These are phyloP conservation scores for Drosophila silvestris DNA, from an alignment of 2,888 invertebrate species.

Conservation along the genomic window DNA sequence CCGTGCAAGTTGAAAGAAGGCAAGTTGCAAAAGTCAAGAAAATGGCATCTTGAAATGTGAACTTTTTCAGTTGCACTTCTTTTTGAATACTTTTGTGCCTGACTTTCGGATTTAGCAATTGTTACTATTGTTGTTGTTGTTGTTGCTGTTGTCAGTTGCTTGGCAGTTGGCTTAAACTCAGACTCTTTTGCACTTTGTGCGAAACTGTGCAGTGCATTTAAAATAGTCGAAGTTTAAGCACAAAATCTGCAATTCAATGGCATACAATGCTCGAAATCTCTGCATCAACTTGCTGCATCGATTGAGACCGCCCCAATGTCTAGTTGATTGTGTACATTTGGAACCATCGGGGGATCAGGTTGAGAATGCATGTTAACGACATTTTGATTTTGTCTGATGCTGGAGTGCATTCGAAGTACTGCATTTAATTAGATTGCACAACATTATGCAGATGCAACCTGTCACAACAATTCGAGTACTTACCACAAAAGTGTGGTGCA, in stretches of 20 bases:
- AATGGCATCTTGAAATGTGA: conserved; percentile 81
- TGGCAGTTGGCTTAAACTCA: conserved; percentile 38
- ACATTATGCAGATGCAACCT: conserved; percentile 42
- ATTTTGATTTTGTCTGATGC: conserved; percentile 48
- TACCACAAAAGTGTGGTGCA: conserved; percentile 37
- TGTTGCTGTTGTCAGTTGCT: conserved; percentile 2
- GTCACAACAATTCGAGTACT: conserved; percentile 38
- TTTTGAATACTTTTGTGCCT: conserved; percentile 77
- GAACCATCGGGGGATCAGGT: not conserved
- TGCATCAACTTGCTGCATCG: conserved; percentile 42
- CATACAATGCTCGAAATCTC: conserved; percentile 49
- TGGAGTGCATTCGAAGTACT: conserved; percentile 12
- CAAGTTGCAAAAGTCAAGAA: conserved; percentile 67
- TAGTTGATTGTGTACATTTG: conserved; percentile 50
- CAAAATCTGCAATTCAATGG: conserved; percentile 77
- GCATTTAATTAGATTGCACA: conserved; percentile 52
- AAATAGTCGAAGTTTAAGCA: conserved; percentile 62
- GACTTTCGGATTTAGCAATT: conserved; percentile 66
- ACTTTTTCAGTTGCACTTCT: conserved; percentile 79
- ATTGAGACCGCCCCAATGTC: conserved; percentile 47
- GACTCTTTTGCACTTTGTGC: conserved; percentile 44
- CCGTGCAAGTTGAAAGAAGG: conserved; percentile 60
- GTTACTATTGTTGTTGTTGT: conserved; percentile 11
- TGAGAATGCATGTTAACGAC: conserved; percentile 51
- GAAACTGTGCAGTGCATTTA: conserved; percentile 65